These are phyloP conservation scores for Dicaeum eximium DNA, from an alignment of 2,113 vertebrate species.

Conservation along the genomic window DNA sequence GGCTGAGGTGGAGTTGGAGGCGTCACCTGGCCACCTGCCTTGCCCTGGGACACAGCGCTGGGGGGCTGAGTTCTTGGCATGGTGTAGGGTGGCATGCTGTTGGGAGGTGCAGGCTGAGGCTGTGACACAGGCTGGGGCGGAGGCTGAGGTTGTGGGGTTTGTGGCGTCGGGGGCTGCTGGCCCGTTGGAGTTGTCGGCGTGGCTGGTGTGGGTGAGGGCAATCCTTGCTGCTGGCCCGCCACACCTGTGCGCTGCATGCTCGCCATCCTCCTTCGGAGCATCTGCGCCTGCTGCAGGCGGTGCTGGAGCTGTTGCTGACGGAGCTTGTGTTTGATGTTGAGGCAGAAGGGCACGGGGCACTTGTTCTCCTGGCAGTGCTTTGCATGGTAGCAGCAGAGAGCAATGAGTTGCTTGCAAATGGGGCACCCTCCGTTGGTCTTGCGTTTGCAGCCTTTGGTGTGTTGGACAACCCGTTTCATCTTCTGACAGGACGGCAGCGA, in stretches of 20 bases:
- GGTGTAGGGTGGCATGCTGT: slow-evolving; percentile 72
- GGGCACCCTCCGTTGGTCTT: slow-evolving; percentile 97
- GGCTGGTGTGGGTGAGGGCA: slow-evolving; percentile 88
- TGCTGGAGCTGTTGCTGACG: slow-evolving; percentile 96
- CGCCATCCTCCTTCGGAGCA: slow-evolving; percentile 94
- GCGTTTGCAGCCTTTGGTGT: slow-evolving; percentile 96
- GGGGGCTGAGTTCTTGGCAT: slow-evolving; percentile 73
- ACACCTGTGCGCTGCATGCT: slow-evolving; percentile 92
- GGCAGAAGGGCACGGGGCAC: slow-evolving; percentile 96
- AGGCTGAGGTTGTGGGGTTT: slow-evolving; percentile 86
- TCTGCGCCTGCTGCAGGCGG: slow-evolving; percentile 94
- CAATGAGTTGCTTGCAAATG: slow-evolving; percentile 98
- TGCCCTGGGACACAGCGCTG: slow-evolving; percentile 76
- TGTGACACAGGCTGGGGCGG: slow-evolving; percentile 69
- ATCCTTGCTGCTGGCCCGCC: slow-evolving; percentile 79
- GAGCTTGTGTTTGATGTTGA: slow-evolving; percentile 98
- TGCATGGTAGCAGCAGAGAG: slow-evolving; percentile 96
- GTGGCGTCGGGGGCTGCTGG: slow-evolving; percentile 88
- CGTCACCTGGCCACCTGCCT: slow-evolving; percentile 76
- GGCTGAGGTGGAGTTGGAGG: slow-evolving; percentile 76
- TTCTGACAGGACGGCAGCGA: slow-evolving; percentile 96
- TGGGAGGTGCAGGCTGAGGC: slow-evolving; percentile 76
- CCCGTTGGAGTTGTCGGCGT: slow-evolving; percentile 86
- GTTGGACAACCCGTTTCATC: slow-evolving; percentile 97
- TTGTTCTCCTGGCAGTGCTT: slow-evolving; percentile 99